Conservation (phyloP, 2,113 vertebrate genomes). For the Microtus ochrogaster region DNA sequence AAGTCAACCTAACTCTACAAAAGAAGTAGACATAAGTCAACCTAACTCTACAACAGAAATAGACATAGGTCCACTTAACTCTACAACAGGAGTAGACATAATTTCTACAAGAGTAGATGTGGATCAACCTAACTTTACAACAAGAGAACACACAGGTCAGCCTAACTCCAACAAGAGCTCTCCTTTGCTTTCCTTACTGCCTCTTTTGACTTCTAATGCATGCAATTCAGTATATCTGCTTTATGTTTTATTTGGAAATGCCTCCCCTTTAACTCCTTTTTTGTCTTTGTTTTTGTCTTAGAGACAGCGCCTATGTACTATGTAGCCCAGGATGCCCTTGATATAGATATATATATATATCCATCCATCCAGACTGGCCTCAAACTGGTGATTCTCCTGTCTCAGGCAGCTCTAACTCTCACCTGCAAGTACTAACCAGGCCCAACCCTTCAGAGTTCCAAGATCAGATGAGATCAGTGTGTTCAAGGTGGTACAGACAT, state of each 20-base stretch:
- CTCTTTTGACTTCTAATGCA: background rate
- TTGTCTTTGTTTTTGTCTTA: background rate
- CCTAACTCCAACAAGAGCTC: background rate
- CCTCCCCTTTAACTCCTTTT: background rate
- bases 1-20: background rate
- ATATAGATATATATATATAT: background rate
- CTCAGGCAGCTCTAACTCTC: background rate
- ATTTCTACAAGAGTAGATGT: background rate
- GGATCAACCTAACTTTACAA: background rate
- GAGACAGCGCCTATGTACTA: background rate
- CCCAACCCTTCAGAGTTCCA: background rate
- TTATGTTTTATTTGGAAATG: background rate
- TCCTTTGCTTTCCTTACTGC: background rate
- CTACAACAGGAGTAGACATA: background rate
- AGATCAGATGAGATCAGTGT: background rate
- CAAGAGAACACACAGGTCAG: background rate
- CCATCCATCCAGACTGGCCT: background rate
- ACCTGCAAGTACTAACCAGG: background rate
- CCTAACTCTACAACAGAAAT: no score
- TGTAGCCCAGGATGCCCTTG: background rate
- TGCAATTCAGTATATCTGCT: background rate
- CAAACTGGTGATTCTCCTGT: background rate
- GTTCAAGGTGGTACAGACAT: background rate
- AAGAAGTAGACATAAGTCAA: background rate
- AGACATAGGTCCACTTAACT: rapidly evolving